phyloP scores from a whole-genome alignment of 2,888 invertebrate species.

The Cryptocheilus praepositus region DNA sequence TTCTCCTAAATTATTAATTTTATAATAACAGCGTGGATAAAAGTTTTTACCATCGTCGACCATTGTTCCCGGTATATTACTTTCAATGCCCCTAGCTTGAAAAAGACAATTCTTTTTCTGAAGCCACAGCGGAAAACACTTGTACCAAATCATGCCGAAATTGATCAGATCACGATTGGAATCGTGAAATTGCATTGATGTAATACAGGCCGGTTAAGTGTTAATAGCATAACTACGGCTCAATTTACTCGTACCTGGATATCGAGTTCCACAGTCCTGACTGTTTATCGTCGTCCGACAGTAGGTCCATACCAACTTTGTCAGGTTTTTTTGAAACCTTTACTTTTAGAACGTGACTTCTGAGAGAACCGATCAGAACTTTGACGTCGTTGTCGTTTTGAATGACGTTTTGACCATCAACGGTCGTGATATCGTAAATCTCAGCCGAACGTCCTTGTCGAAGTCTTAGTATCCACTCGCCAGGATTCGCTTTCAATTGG shows the following conservation, averaged over 20 bases:
- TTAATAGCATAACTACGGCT: not conserved
- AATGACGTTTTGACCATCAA: constrained; percentile 76
- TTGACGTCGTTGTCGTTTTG: constrained; percentile 77
- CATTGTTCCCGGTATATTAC: no score
- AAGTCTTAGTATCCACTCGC: constrained; percentile 93
- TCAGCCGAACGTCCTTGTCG: constrained; percentile 96
- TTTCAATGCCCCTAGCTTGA: no score
- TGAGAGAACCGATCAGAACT: constrained; percentile 87
- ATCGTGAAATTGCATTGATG: no score
- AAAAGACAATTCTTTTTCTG: no score
- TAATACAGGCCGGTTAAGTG: not conserved
- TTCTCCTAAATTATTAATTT: no score
- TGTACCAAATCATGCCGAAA: no score
- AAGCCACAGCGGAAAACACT: no score
- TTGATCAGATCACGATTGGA: no score
- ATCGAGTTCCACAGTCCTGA: constrained; percentile 96
- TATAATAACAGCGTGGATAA: no score
- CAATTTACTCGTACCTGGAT: constrained; percentile 81
- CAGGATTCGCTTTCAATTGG: constrained; percentile 98
- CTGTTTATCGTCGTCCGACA: constrained; percentile 86
- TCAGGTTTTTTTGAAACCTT: constrained; percentile 94
- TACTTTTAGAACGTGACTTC: constrained; percentile 93
- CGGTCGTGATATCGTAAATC: constrained; percentile 88
- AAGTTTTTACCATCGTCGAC: no score
- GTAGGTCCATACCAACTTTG: constrained; percentile 89